These are phyloP conservation scores for Morinoia aosen DNA, from an alignment of 2,888 invertebrate genomes.

Conservation along the genomic window DNA sequence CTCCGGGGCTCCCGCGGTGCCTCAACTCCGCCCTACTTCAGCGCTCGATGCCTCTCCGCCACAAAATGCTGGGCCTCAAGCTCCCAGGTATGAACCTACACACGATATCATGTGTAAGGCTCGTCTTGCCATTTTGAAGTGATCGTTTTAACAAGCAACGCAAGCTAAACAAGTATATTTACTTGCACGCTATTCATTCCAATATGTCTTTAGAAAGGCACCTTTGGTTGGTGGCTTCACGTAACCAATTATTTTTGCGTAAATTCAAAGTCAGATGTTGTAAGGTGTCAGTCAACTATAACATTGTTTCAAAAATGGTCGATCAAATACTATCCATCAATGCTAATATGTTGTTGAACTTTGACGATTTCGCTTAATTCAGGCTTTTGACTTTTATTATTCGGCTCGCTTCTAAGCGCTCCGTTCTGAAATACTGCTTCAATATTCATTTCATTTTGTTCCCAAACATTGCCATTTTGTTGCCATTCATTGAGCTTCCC, in stretches of 20 bases:
- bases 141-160: not conserved
- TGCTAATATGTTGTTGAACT: no score
- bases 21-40: not conserved
- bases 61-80: not conserved
- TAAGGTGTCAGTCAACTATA: not conserved
- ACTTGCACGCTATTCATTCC: not conserved
- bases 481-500: no score
- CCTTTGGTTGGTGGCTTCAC: not conserved
- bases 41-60: not conserved
- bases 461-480: no score
- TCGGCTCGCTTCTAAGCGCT: no score
- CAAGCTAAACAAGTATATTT: not conserved
- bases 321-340: no score
- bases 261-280: not conserved
- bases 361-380: no score
- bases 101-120: not conserved
- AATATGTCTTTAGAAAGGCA: not conserved
- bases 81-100: not conserved
- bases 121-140: not conserved
- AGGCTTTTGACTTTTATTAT: no score
- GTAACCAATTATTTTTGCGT: not conserved
- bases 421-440: no score
- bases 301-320: no score
- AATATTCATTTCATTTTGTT: no score
- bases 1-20: not conserved